Conservation (phyloP, 2,888 invertebrate species). For the Pyralis farinalis region DNA sequence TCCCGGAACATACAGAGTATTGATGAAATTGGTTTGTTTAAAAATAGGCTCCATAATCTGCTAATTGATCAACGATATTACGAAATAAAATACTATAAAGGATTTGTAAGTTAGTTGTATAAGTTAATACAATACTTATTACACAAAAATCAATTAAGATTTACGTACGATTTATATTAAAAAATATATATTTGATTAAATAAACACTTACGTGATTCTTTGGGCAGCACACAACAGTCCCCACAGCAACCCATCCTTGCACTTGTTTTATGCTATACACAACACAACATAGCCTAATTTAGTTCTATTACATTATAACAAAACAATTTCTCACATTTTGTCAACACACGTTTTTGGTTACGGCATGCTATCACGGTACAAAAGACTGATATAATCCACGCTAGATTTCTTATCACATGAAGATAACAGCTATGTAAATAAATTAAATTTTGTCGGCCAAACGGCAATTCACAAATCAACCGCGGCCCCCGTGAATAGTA, state of each 20-base stretch:
- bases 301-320: neutral
- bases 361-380: neutral
- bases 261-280: neutral
- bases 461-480: neutral
- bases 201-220: slow-evolving; percentile 71
- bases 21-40: too few relatives aligned
- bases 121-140: too few relatives aligned
- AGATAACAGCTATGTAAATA: neutral
- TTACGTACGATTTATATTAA: too few relatives aligned
- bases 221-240: slow-evolving; percentile 51
- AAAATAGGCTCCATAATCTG: too few relatives aligned
- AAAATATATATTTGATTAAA: too few relatives aligned
- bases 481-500: neutral
- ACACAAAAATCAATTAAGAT: too few relatives aligned
- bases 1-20: too few relatives aligned
- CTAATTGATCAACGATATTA: too few relatives aligned
- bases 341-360: neutral
- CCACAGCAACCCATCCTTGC: slow-evolving; percentile 56
- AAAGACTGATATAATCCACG: neutral
- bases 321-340: neutral
- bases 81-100: too few relatives aligned
- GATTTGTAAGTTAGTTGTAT: too few relatives aligned
- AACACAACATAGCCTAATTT: neutral
- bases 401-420: neutral
- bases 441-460: neutral